A percentile compares a stretch with the other conserved stretches of the same genome.
Conservation (phyloP, 2,888 invertebrate species). For the Halictus ligatus region DNA sequence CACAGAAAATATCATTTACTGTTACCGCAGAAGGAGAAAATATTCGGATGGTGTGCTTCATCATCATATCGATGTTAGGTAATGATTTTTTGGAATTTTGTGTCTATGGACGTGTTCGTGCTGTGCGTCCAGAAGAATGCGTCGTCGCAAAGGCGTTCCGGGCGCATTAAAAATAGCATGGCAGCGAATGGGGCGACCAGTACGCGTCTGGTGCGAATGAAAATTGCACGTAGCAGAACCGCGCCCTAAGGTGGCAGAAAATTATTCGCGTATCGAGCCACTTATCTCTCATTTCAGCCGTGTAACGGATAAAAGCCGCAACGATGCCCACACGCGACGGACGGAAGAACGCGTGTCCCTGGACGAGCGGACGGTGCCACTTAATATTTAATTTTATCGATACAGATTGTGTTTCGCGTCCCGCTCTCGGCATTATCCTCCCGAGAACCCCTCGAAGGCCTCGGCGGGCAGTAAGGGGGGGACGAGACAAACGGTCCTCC, state of each 20-base stretch:
- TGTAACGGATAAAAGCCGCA: background rate
- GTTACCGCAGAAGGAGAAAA: no score
- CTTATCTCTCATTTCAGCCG: background rate
- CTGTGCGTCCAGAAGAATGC: background rate
- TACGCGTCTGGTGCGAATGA: background rate
- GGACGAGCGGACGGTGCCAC: slow-evolving; percentile 13
- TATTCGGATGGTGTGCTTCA: no score
- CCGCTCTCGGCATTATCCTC: background rate
- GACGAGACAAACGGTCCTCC: slow-evolving; percentile 30
- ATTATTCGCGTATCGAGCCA: slow-evolving; percentile 5
- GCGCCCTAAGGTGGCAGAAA: background rate
- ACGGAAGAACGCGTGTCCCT: background rate
- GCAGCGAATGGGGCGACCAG: background rate
- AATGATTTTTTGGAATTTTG: no score
- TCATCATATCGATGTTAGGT: no score
- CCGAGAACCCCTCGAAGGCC: background rate
- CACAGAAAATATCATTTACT: no score
- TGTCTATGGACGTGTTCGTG: no score
- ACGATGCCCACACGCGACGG: background rate
- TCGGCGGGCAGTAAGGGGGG: background rate
- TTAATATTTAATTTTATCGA: slow-evolving; percentile 22
- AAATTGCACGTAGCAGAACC: background rate
- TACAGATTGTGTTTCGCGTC: slow-evolving; percentile 20
- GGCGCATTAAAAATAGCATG: background rate
- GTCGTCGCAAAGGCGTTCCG: background rate